These are phyloP conservation scores for Corythucha ciliata DNA, from an alignment of 2,888 invertebrate genomes.

Conservation along the genomic window DNA sequence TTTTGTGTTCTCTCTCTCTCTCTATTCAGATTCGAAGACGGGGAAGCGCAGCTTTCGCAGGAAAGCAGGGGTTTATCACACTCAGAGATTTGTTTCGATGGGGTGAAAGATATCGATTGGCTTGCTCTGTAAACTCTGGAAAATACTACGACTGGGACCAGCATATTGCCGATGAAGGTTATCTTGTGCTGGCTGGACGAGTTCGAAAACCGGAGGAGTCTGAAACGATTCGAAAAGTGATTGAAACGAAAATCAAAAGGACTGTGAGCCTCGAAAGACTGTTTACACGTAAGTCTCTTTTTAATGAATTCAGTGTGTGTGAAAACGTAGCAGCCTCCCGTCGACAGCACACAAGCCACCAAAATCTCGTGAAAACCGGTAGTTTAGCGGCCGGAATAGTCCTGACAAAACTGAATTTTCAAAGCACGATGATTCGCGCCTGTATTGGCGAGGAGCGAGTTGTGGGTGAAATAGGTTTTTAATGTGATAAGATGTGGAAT, in stretches of 20 bases:
- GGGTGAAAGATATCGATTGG: slow-evolving; percentile 85
- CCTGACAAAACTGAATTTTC: too few species aligned
- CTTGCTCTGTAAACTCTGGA: slow-evolving; percentile 48
- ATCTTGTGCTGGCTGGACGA: slow-evolving; percentile 83
- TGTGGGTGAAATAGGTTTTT: too few species aligned
- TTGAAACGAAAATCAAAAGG: slow-evolving; percentile 70
- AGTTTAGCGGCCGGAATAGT: too few species aligned
- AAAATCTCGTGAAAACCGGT: too few species aligned
- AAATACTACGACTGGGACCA: slow-evolving; percentile 91
- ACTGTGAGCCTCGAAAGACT: slow-evolving; percentile 59
- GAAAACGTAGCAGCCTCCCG: too few species aligned
- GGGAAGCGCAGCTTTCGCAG: slow-evolving; percentile 80
- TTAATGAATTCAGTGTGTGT: not conserved
- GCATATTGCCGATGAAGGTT: slow-evolving; percentile 93
- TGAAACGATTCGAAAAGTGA: slow-evolving; percentile 65
- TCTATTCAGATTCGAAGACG: slow-evolving; percentile 52
- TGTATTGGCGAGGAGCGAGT: too few species aligned
- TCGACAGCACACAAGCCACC: too few species aligned
- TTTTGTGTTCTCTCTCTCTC: slow-evolving; percentile 1
- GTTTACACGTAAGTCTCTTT: slow-evolving; percentile 50
- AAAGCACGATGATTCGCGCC: too few species aligned
- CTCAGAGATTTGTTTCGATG: slow-evolving; percentile 91
- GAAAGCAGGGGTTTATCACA: slow-evolving; percentile 86
- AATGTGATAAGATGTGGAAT: too few species aligned
- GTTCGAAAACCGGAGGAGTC: slow-evolving; percentile 78